Evolutionary conservation across 2,113 vertebrate genomes (phyloP).

Genomic region (Leptodactylus fuscus): DNA sequence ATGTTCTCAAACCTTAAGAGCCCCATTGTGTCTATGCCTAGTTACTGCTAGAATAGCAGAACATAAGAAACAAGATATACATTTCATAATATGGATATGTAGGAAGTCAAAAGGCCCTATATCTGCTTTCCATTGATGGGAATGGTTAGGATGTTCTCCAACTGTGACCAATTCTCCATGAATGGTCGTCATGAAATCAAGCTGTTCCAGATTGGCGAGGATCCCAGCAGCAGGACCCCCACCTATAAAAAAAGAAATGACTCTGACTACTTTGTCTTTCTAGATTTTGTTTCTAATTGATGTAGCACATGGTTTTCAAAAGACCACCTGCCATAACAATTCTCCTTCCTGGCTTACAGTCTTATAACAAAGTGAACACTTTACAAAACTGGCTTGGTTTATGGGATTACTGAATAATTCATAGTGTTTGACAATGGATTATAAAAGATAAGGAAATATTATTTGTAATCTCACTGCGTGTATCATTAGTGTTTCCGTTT

Average conservation of each 20-base stretch:
- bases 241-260: too few species aligned
- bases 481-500: constrained; percentile 44
- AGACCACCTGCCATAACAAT: neutral
- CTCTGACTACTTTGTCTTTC: too few species aligned
- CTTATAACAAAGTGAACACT: constrained; percentile 2
- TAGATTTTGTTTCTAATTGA: too few species aligned
- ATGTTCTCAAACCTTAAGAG: neutral
- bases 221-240: too few species aligned
- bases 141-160: neutral
- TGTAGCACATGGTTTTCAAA: too few species aligned
- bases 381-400: neutral
- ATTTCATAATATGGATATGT: neutral
- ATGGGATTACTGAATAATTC: constrained; percentile 47
- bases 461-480: constrained; percentile 41
- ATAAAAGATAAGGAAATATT: constrained; percentile 44
- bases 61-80: too few species aligned
- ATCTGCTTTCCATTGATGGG: too few species aligned
- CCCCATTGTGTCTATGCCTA: neutral
- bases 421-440: constrained; percentile 45
- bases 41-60: neutral
- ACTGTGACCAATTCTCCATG: neutral
- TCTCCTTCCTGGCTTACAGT: neutral
- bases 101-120: too few species aligned
- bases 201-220: too few species aligned
- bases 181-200: neutral